A percentile compares a stretch with the other conserved stretches of the same genome.
phyloP scores from a whole-genome alignment of 2,888 invertebrate species.

The Drosophila stalkeri region DNA sequence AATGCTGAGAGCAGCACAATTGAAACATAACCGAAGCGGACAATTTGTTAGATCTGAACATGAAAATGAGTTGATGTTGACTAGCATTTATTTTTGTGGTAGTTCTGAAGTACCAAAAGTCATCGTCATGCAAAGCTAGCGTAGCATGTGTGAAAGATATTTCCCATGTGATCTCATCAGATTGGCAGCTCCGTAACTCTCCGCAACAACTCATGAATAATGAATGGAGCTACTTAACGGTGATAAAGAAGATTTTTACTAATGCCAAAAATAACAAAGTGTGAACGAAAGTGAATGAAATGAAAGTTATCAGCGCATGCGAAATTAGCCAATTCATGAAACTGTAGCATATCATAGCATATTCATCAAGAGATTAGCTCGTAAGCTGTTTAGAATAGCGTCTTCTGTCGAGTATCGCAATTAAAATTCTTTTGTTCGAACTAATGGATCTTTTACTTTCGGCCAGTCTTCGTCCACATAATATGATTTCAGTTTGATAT shows the following conservation, averaged over 20 bases:
- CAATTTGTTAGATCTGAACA: conserved; percentile 40
- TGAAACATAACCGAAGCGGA: conserved; percentile 21
- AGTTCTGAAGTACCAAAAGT: conserved; percentile 10
- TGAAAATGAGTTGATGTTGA: conserved; percentile 29
- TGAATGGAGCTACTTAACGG: conserved; percentile 35
- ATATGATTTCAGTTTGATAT: conserved; percentile 40
- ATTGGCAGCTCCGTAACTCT: conserved; percentile 38
- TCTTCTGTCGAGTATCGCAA: conserved; percentile 42
- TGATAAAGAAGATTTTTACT: conserved; percentile 52
- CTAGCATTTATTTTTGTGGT: conserved; percentile 9
- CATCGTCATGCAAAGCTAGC: conserved; percentile 46
- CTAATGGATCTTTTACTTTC: conserved; percentile 73
- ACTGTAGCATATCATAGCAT: conserved; percentile 33
- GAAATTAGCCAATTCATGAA: conserved; percentile 46
- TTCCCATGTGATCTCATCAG: conserved; percentile 40
- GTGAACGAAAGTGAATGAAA: conserved; percentile 75
- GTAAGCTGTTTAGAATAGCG: conserved; percentile 60
- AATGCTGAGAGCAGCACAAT: conserved; percentile 55
- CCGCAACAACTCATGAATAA: conserved; percentile 31
- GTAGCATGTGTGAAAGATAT: conserved; percentile 26
- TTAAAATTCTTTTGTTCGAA: conserved; percentile 70
- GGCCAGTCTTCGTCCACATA: conserved; percentile 28
- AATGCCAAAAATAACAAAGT: conserved; percentile 56
- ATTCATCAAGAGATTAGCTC: conserved; percentile 43
- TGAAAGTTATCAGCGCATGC: conserved; percentile 67